A percentile compares a stretch with the other conserved stretches of the same genome.
phyloP scores from a whole-genome alignment of 2,113 vertebrate species.

The Tachysurus fulvidraco region DNA sequence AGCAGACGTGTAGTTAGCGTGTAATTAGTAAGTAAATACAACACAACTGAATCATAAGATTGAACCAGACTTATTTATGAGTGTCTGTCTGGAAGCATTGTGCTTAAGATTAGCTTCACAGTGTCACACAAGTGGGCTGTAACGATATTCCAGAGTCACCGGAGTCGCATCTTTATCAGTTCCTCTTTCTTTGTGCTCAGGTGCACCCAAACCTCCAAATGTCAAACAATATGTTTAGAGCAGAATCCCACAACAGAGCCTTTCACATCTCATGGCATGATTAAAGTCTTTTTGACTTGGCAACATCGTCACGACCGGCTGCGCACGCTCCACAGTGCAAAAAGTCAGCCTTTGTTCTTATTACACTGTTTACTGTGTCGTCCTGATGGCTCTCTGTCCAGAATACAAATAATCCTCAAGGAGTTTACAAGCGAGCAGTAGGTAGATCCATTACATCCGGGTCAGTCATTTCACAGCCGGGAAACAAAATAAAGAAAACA shows the following conservation, averaged over 20 bases:
- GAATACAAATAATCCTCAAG: neutral
- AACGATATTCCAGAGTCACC: neutral
- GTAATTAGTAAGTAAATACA: slow-evolving; percentile 5
- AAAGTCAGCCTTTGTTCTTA: slow-evolving; percentile 40
- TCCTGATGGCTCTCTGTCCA: slow-evolving; percentile 19
- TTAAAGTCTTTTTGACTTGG: slow-evolving; percentile 46
- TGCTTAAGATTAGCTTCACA: neutral
- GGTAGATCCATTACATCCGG: neutral
- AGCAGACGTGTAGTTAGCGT: slow-evolving; percentile 4
- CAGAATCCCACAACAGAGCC: slow-evolving; percentile 36
- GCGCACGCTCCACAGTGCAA: neutral
- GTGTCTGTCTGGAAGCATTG: slow-evolving; percentile 14
- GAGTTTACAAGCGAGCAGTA: slow-evolving; percentile 21
- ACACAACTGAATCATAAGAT: slow-evolving; percentile 12
- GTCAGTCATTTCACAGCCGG: neutral
- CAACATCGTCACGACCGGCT: neutral
- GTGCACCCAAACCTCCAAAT: slow-evolving; percentile 12
- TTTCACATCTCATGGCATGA: slow-evolving; percentile 32
- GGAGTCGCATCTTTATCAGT: neutral
- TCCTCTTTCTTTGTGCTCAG: slow-evolving; percentile 16
- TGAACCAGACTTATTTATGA: slow-evolving; percentile 34
- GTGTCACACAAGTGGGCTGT: neutral
- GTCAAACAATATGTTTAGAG: neutral
- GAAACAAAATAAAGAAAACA: neutral
- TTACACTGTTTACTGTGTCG: slow-evolving; percentile 27